Conservation (phyloP, 2,888 invertebrate species). For the Parnassius orleans region DNA sequence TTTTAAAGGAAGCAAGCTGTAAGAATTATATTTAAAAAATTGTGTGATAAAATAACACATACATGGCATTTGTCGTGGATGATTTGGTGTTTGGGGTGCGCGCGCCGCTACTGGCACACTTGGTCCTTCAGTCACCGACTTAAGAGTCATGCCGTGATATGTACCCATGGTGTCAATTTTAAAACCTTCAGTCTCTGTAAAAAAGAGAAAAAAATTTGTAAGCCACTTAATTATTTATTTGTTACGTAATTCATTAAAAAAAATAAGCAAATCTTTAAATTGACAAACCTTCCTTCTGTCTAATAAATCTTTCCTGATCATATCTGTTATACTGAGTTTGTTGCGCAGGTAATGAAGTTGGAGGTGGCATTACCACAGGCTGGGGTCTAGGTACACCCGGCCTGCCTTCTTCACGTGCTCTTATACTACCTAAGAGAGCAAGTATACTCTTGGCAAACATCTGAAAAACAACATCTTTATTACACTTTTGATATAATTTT, state of each 20-base stretch:
- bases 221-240: background rate
- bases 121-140: slow-evolving; percentile 97
- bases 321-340: slow-evolving; percentile 97
- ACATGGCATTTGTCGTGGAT: slow-evolving; percentile 70
- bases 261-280: background rate
- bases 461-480: slow-evolving; percentile 56
- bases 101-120: slow-evolving; percentile 82
- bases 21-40: too few relatives aligned
- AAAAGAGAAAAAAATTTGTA: slow-evolving; percentile 19
- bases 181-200: slow-evolving; percentile 96
- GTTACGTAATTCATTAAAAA: too few relatives aligned
- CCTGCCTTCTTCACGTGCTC: slow-evolving; percentile 95
- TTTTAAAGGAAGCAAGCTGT: too few relatives aligned
- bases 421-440: slow-evolving; percentile 94
- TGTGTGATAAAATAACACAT: slow-evolving; percentile 33
- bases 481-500: too few relatives aligned
- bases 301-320: slow-evolving; percentile 98
- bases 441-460: slow-evolving; percentile 96
- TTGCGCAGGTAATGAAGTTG: slow-evolving; percentile 84
- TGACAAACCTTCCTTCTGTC: slow-evolving; percentile 91
- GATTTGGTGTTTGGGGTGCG: slow-evolving; percentile 67
- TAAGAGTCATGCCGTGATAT: slow-evolving; percentile 98
- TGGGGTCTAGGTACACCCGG: slow-evolving; percentile 73
- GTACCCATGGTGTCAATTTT: slow-evolving; percentile 99
- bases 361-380: slow-evolving; percentile 80